Base-by-base conservation (phyloP, 2,888 invertebrate genomes). In the Axea sp. region DNA sequence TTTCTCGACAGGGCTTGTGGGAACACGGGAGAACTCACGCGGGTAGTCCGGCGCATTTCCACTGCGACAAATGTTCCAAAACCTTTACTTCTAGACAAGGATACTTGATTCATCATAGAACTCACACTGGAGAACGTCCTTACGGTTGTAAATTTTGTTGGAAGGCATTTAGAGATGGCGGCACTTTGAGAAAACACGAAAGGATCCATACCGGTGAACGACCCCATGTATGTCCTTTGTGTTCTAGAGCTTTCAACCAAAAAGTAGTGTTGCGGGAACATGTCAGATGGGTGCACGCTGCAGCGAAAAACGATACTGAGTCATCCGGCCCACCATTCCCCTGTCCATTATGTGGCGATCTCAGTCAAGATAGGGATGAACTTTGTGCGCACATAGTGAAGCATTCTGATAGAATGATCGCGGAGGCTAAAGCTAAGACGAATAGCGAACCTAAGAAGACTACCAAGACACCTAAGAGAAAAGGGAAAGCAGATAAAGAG, bases 151-250 rank as follows among this genome's bases (percentile, higher is more conserved):
- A 88, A 74, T 89, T 86, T 73, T 90, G 90, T 75, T 88, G 88
- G 89, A 90, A 90, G 77, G 88, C 90, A 0, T 90, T 90, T 78
- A 87, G 90, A 5, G 90, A 90, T 71, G 90, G 90, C 6, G 90
- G 90, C 0, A 89, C 90, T 1, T 78, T 90, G 19, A 82, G 89
- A 28, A 90, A 90, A 77, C 89, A 89, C 62, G 89, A 89, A 76
- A 83, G 89, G 11, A 89, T 90, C 41, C 90, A 90, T 59, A 90
- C 89, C 0, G 90, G 90, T 0, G 90, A 90, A 73, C 85, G 90
- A 33, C 90, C 90, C 0, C 89, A 90, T 65, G 73, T 62, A 3
- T 90, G 90, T 81, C 89, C 90, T 0, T 78, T 90, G 1, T 90
- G 90, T 79, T 81, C 87, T 1, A 88, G 89, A 51, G 89, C 90